Evolutionary conservation across 1,140 invertebrate species (phyloP).

Genomic region (Macrocentrus cingulum): DNA sequence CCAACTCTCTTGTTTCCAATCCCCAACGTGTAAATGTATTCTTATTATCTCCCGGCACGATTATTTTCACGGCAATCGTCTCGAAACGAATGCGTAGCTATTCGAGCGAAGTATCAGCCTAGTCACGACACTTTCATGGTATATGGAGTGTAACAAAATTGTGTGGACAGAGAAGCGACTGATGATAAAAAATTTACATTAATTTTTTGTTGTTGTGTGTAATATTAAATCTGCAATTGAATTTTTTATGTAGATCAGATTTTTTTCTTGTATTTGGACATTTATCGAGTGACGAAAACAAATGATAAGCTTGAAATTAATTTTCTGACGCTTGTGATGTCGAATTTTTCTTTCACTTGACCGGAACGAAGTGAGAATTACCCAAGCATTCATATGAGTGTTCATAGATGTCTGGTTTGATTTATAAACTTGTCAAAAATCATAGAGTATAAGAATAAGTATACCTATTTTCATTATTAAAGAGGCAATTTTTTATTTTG

Average conservation of each 20-base stretch:
- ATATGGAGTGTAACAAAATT: not conserved
- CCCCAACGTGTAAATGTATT: not conserved
- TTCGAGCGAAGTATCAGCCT: not conserved
- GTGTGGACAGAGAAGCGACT: not conserved
- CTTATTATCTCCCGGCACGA: not conserved
- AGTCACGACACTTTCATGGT: constrained; percentile 4
- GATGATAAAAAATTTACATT: too few relatives aligned
- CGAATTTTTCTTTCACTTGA: not conserved
- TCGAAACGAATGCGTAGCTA: not conserved
- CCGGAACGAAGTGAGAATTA: not conserved
- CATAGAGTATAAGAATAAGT: not conserved
- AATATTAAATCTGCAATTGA: too few relatives aligned
- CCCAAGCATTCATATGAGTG: too few relatives aligned
- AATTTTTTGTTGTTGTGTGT: too few relatives aligned
- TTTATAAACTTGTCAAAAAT: not conserved
- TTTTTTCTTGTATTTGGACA: not conserved
- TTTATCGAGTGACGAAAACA: not conserved
- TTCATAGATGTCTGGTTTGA: too few relatives aligned
- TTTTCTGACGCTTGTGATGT: not conserved
- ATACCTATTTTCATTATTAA: too few relatives aligned
- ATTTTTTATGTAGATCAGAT: too few relatives aligned
- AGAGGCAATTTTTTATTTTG: too few relatives aligned
- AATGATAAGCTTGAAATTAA: constrained; percentile 3
- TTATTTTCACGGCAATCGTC: not conserved
- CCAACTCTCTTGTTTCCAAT: constrained; percentile 10